phyloP scores from a whole-genome alignment of 1,140 invertebrate genomes.

The Drosophila tropicalis region DNA sequence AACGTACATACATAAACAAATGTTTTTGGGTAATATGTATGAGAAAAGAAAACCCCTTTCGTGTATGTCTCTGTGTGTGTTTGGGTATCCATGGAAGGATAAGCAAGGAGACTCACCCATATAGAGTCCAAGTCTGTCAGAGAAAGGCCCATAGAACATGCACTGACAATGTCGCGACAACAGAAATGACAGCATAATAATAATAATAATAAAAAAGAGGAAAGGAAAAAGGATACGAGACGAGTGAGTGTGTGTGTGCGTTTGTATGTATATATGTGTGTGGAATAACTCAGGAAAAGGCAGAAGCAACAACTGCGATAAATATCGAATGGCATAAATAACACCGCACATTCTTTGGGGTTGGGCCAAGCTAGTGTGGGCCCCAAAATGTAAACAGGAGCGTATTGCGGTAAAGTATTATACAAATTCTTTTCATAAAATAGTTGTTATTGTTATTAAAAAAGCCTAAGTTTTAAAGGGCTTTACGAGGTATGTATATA shows the following conservation, averaged over 20 bases:
- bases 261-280: slow-evolving; percentile 7
- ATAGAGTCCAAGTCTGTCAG: slow-evolving; percentile 26
- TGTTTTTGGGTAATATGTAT: neutral
- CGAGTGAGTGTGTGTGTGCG: slow-evolving; percentile 7
- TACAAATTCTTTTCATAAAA: neutral
- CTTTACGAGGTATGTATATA: too few relatives aligned
- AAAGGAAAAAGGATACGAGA: slow-evolving; percentile 6
- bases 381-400: slow-evolving; percentile 22
- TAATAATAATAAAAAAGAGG: slow-evolving; percentile 71
- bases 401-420: neutral
- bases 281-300: slow-evolving; percentile 30
- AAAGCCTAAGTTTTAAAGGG: too few relatives aligned
- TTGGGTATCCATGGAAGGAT: slow-evolving; percentile 16
- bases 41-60: slow-evolving; percentile 32
- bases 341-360: slow-evolving; percentile 39
- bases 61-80: neutral
- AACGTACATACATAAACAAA: slow-evolving; percentile 2
- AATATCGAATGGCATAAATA: slow-evolving; percentile 78
- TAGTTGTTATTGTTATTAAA: too few relatives aligned
- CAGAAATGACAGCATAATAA: slow-evolving; percentile 79
- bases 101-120: slow-evolving; percentile 26
- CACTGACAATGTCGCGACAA: slow-evolving; percentile 77
- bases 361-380: slow-evolving; percentile 22
- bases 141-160: slow-evolving; percentile 42
- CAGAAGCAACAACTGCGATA: slow-evolving; percentile 62